Percentiles rank a stretch among this genome's conserved stretches.
Conservation (phyloP, 2,113 vertebrate species). For the Laticauda colubrina region DNA sequence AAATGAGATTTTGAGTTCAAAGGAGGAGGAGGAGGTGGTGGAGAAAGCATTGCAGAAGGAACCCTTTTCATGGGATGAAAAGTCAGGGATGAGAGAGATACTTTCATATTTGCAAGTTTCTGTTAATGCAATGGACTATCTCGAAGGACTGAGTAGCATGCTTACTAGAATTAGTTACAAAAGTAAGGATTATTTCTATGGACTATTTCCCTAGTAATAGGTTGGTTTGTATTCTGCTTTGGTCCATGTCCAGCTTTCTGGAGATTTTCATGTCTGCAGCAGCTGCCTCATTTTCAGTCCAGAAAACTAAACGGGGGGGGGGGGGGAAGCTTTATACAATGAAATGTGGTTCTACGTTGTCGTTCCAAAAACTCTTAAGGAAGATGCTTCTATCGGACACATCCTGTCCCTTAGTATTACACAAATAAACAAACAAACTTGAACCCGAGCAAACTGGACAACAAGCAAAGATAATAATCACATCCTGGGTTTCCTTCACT, state of each 20-base stretch:
- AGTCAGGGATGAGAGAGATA: not conserved
- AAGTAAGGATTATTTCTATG: not conserved
- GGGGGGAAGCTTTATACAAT: conserved; percentile 49
- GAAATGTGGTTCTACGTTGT: conserved; percentile 36
- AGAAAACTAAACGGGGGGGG: conserved; percentile 43
- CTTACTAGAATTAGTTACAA: not conserved
- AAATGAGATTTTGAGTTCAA: not conserved
- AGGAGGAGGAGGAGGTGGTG: not conserved
- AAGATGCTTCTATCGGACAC: conserved; percentile 54
- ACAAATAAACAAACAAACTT: conserved; percentile 53
- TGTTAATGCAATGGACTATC: not conserved
- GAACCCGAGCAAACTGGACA: conserved; percentile 56
- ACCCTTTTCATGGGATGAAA: not conserved
- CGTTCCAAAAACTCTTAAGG: conserved; percentile 45
- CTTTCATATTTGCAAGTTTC: not conserved
- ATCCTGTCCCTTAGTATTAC: conserved; percentile 41
- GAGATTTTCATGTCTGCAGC: conserved; percentile 29
- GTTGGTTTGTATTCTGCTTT: not conserved
- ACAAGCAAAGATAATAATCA: conserved; percentile 34
- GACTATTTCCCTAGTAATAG: not conserved
- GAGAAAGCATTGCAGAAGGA: not conserved
- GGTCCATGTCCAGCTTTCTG: conserved; percentile 6
- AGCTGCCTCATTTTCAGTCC: conserved; percentile 52
- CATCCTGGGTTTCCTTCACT: conserved; percentile 57
- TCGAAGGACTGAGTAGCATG: not conserved